Percentiles rank a stretch among this genome's conserved stretches.
Evolutionary conservation across 2,113 vertebrate genomes (phyloP).

Genomic region (Sinocyclocheilus anophthalmus): DNA sequence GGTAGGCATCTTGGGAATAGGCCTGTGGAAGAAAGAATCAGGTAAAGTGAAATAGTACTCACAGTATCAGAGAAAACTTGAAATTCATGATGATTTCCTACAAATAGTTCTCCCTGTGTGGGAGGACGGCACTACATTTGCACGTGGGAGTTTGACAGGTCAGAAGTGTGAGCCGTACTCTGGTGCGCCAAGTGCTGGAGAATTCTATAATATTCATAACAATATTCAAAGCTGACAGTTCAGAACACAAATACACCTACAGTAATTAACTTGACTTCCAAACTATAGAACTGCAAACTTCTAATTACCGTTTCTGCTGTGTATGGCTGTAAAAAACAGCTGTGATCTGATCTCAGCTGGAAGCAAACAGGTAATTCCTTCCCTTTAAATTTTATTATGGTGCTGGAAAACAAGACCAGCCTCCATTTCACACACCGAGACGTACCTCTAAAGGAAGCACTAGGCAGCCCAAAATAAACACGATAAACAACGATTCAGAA

Average conservation of each 20-base stretch:
- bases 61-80: background rate
- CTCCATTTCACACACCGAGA: background rate
- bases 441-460: background rate
- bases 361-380: slow-evolving; percentile 34
- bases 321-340: background rate
- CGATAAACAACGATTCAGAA: background rate
- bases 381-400: slow-evolving; percentile 19
- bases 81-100: slow-evolving; percentile 38
- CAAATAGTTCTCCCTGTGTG: slow-evolving; percentile 58
- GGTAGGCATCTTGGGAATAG: slow-evolving; percentile 98
- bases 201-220: slow-evolving; percentile 51
- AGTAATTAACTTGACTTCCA: background rate
- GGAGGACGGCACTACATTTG: slow-evolving; percentile 67
- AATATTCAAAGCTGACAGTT: slow-evolving; percentile 8
- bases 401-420: background rate
- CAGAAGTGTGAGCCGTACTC: slow-evolving; percentile 67
- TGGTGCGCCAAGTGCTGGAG: slow-evolving; percentile 66
- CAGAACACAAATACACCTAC: background rate
- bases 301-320: background rate
- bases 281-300: background rate
- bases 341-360: slow-evolving; percentile 29
- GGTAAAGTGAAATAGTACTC: background rate
- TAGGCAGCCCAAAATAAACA: background rate
- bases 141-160: slow-evolving; percentile 72
- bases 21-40: slow-evolving; percentile 77